phyloP scores from a whole-genome alignment of 2,113 vertebrate species.

The Aspidoscelis tigris region DNA sequence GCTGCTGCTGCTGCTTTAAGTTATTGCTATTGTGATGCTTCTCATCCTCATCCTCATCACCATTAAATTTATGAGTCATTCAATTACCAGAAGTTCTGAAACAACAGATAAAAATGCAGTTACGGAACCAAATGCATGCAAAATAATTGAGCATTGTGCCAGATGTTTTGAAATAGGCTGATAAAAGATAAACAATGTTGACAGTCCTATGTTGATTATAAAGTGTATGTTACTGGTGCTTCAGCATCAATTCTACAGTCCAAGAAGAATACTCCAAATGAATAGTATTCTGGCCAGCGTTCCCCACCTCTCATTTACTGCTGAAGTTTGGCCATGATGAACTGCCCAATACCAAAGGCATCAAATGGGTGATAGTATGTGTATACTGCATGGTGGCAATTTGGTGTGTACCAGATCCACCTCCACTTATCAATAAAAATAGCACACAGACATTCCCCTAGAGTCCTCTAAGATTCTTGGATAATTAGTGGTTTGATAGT shows the following conservation, averaged over 20 bases:
- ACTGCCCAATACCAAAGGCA: not conserved
- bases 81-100: no score
- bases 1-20: not conserved
- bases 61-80: no score
- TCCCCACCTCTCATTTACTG: not conserved
- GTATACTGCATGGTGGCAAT: not conserved
- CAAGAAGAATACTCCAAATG: not conserved
- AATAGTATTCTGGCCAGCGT: not conserved
- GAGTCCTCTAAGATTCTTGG: conserved; percentile 4
- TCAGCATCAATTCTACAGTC: not conserved
- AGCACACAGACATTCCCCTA: not conserved
- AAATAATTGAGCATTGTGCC: no score
- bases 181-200: no score
- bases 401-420: not conserved
- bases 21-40: not conserved
- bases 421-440: not conserved
- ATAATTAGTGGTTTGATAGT: conserved; percentile 12
- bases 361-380: not conserved
- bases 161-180: no score
- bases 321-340: not conserved
- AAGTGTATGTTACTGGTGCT: not conserved
- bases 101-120: no score
- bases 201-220: no score
- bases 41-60: no score
- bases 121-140: no score